Evolutionary conservation across 2,113 vertebrate genomes (phyloP).

Genomic region (Triplophysa tibetana): DNA sequence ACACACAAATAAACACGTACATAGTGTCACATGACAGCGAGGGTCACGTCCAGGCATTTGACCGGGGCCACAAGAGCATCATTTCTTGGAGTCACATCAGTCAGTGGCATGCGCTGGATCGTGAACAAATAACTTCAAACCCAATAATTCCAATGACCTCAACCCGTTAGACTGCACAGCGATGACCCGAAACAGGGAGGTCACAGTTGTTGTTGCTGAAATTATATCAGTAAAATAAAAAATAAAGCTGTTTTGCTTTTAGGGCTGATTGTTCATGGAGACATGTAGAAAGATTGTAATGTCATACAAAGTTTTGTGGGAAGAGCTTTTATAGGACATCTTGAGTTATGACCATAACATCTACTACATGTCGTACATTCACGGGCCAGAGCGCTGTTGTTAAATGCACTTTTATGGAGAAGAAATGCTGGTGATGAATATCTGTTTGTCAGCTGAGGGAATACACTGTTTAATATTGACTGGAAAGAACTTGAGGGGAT

Average conservation of each 20-base stretch:
- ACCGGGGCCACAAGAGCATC: conserved; percentile 2
- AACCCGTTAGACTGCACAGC: conserved; percentile 6
- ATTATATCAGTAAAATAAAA: neutral
- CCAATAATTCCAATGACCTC: conserved; percentile 22
- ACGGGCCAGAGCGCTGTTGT: neutral
- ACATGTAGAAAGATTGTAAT: neutral
- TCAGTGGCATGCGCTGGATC: neutral
- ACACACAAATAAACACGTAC: neutral
- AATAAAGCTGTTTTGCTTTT: neutral
- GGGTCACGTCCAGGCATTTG: conserved; percentile 11
- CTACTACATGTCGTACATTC: conserved; percentile 19
- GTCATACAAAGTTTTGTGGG: neutral
- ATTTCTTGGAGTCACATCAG: conserved; percentile 20
- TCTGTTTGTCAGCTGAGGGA: conserved; percentile 21
- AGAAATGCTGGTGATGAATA: conserved; percentile 42
- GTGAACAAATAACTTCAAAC: conserved; percentile 29
- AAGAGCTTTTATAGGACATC: conserved; percentile 39
- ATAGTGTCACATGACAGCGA: neutral
- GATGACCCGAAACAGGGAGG: conserved; percentile 4
- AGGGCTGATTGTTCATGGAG: neutral
- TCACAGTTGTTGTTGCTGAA: neutral
- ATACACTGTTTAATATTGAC: conserved; percentile 6
- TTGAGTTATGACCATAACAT: neutral
- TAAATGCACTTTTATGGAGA: conserved; percentile 39
- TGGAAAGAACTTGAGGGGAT: conserved; percentile 17